Conservation (phyloP, 2,797 vertebrate genomes). For the Orestias chungarensis region DNA sequence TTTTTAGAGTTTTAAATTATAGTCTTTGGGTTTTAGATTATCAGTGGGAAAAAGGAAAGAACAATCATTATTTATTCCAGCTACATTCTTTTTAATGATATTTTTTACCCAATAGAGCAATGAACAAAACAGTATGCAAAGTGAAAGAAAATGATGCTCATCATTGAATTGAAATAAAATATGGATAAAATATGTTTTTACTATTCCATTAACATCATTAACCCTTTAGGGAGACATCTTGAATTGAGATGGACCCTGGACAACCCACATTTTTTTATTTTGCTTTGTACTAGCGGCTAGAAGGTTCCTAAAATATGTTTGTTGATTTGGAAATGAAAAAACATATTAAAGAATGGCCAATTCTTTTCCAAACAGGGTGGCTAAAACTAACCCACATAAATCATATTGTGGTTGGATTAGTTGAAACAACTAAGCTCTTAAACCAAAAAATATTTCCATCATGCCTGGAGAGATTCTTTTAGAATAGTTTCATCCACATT, state of each 20-base stretch:
- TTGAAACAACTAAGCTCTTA: not conserved
- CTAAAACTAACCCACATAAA: too few species aligned
- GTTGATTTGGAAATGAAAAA: too few species aligned
- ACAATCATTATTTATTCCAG: not conserved
- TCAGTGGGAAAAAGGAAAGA: not conserved
- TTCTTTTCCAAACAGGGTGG: not conserved
- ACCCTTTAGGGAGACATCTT: not conserved
- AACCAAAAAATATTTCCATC: not conserved
- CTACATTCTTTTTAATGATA: not conserved
- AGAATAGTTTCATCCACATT: not conserved
- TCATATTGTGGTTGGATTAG: not conserved
- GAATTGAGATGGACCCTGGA: not conserved
- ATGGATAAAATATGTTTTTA: too few species aligned
- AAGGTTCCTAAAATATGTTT: not conserved
- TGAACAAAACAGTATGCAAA: too few species aligned
- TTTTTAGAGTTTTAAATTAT: not conserved
- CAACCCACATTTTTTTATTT: too few species aligned
- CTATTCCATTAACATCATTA: not conserved
- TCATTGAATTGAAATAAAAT: too few species aligned
- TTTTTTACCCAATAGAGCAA: not conserved
- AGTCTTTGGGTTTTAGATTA: not conserved
- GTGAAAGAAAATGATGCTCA: too few species aligned
- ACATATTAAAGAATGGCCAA: too few species aligned
- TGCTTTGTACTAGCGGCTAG: not conserved
- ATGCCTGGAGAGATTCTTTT: not conserved